Conservation (phyloP, 2,888 invertebrate genomes). For the Pyralis farinalis region DNA sequence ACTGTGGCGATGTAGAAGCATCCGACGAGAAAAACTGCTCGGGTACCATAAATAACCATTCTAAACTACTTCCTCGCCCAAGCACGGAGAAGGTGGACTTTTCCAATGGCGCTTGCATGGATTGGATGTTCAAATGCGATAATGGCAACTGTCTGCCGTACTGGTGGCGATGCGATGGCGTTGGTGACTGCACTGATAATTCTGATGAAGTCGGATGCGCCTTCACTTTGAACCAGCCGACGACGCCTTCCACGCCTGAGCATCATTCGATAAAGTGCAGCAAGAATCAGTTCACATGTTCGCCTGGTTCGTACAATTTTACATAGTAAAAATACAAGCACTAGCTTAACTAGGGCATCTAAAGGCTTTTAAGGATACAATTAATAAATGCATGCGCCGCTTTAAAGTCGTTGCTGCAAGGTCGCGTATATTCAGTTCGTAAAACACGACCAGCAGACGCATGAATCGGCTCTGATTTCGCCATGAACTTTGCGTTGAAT, state of each 20-base stretch:
- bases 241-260: conserved; percentile 39
- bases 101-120: conserved; percentile 78
- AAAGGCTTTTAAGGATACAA: too few relatives aligned
- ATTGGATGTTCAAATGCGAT: conserved; percentile 90
- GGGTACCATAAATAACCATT: conserved; percentile 47
- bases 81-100: conserved; percentile 41
- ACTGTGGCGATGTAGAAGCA: conserved; percentile 83
- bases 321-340: too few relatives aligned
- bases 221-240: conserved; percentile 28
- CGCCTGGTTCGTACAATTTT: conserved; percentile 43
- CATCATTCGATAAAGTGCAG: conserved; percentile 39
- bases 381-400: too few relatives aligned
- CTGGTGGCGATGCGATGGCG: conserved; percentile 91
- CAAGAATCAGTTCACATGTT: conserved; percentile 69
- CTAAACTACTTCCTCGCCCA: conserved; percentile 50
- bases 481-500: too few relatives aligned
- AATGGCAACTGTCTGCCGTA: conserved; percentile 87
- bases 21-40: conserved; percentile 89
- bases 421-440: too few relatives aligned
- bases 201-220: conserved; percentile 87
- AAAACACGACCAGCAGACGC: too few relatives aligned
- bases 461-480: too few relatives aligned
- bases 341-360: too few relatives aligned
- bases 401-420: too few relatives aligned
- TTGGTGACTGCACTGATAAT: conserved; percentile 88